A percentile compares a stretch with the other conserved stretches of the same genome.
Conservation (phyloP, 2,888 invertebrate species). For the Heliconius sara region DNA sequence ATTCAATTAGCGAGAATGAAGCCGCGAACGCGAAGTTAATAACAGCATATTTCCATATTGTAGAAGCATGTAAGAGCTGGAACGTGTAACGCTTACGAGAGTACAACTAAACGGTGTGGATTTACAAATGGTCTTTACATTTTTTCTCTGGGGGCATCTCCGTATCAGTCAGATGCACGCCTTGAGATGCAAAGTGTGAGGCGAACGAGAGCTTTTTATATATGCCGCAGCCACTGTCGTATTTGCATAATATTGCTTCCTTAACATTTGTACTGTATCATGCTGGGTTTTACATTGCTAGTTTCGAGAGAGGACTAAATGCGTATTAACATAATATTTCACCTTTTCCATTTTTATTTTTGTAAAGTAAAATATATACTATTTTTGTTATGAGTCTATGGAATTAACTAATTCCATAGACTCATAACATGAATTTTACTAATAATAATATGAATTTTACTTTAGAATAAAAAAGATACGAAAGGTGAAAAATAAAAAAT, state of each 20-base stretch:
- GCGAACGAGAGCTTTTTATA: constrained; percentile 79
- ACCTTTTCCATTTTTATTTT: not conserved
- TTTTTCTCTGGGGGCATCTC: constrained; percentile 79
- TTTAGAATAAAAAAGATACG: no score
- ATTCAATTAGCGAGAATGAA: not conserved
- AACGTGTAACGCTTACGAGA: constrained; percentile 60
- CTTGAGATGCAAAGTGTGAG: constrained; percentile 83
- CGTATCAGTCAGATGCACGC: constrained; percentile 79
- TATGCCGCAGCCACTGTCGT: constrained; percentile 78
- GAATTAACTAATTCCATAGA: no score
- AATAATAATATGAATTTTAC: no score
- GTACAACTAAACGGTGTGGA: constrained; percentile 75
- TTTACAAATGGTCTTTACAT: constrained; percentile 81
- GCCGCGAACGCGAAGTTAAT: constrained; percentile 6
- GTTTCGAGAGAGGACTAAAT: constrained; percentile 16
- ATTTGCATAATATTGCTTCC: constrained; percentile 85
- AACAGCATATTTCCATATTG: constrained; percentile 36
- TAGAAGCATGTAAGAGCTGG: constrained; percentile 37
- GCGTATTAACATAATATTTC: constrained; percentile 1
- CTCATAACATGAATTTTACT: no score
- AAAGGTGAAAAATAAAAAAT: no score
- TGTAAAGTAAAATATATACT: not conserved
- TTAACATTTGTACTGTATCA: constrained; percentile 75
- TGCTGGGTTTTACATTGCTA: constrained; percentile 49
- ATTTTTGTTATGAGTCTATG: no score